A percentile compares a stretch with the other conserved stretches of the same genome.
These are phyloP conservation scores for Sarcophaga peregrina DNA, from an alignment of 1,140 invertebrate species.

Conservation along the genomic window DNA sequence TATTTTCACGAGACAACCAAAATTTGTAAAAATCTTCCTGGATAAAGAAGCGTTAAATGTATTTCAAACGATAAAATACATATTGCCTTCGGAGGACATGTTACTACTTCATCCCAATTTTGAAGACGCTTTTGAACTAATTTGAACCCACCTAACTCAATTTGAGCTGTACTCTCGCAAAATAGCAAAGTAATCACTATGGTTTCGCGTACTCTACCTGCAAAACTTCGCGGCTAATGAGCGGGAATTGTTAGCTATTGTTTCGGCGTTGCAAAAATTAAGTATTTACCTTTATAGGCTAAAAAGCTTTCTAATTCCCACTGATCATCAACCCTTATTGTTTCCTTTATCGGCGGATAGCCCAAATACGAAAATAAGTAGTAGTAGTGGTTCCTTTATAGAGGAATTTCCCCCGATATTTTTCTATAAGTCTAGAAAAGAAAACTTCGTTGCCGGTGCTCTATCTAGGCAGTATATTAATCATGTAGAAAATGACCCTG, in stretches of 20 bases:
- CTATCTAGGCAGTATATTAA: conserved; percentile 44
- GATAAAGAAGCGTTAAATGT: conserved; percentile 49
- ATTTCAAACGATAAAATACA: conserved; percentile 64
- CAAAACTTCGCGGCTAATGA: conserved; percentile 45
- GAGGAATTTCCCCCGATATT: conserved; percentile 54
- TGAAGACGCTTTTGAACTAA: conserved; percentile 55
- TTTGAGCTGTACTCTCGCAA: conserved; percentile 61
- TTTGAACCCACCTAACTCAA: conserved; percentile 48
- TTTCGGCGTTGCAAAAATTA: conserved; percentile 37
- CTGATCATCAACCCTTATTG: conserved; percentile 45
- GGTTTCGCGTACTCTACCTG: conserved; percentile 43
- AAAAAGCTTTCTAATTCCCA: conserved; percentile 37
- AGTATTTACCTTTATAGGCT: conserved; percentile 43
- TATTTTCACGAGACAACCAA: not conserved
- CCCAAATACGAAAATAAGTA: conserved; percentile 44
- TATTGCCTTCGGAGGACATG: conserved; percentile 63
- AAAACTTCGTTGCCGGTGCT: conserved; percentile 58
- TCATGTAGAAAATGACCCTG: conserved; percentile 23
- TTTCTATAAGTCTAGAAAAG: conserved; percentile 62
- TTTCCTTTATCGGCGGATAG: conserved; percentile 43
- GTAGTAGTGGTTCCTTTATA: conserved; percentile 30
- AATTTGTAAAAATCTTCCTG: conserved; percentile 24
- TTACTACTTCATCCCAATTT: conserved; percentile 62
- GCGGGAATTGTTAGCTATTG: conserved; percentile 42
- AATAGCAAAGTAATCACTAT: conserved; percentile 44